Base-by-base conservation (phyloP, 2,797 vertebrate genomes). In the Syngnathus acus region DNA sequence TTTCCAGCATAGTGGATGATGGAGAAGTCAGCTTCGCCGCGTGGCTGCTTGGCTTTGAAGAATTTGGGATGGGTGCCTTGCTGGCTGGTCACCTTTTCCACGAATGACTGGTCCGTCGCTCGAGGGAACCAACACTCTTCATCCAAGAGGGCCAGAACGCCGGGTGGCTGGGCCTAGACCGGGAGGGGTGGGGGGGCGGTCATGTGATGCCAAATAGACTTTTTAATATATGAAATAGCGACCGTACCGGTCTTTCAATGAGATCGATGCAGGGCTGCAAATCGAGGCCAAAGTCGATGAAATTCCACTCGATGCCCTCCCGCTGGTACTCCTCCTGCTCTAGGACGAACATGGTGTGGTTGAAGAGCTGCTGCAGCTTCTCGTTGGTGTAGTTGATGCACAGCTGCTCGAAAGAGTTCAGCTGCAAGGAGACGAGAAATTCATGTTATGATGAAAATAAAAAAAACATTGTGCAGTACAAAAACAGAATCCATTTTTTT, bases 361-460 rank as follows among this genome's bases (percentile, higher is more conserved):
- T 97, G 92, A 97, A 97, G 66, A 97, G 93, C 89, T 97, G 95
- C 89, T 97, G 95, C 54, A 97, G 92, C 78, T 94, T 95, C 87
- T 97, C 94, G 11, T 97, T 97, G 62, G 95, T 97, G 87, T 94
- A 97, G 86, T 97, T 97, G 84, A 97, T 97, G 68, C 95, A 97
- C 61, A 97, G 85, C 84, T 97, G 94, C 82, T 96, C 95, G 77
- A 91, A 91, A 1, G 90, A 91, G 79, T 91, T 91, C 2, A 91
- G 80, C 90, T 91, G 80, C 69, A 26, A 62, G 63, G 6, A 42
- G 63, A 55, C 37, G 5, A 42, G 32, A 5, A 48, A 48, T 14
- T 10, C 13, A 11, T 50, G 5, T 17, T 48, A 16, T 16, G 47
- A 48, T 48, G 32, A 32, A 32, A 32, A 32, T 32, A 32, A 32